Conservation (phyloP, 2,113 vertebrate species). For the Oreochromis tanganicae region DNA sequence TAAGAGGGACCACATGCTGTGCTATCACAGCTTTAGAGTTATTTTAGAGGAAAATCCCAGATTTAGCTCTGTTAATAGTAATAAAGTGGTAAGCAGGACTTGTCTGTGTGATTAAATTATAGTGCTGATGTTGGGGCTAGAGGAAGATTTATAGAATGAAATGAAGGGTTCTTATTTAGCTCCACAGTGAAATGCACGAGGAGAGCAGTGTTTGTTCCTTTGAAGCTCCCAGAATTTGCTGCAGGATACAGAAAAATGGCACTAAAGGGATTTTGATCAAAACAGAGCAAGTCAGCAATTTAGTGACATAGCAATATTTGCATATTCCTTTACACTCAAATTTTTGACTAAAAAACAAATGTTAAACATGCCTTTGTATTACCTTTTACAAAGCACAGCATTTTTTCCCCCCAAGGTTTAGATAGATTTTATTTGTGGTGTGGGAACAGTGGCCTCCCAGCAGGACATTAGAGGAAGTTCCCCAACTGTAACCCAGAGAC, state of each 20-base stretch:
- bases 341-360: not conserved
- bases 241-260: not conserved
- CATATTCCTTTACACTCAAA: not conserved
- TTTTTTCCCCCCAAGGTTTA: not conserved
- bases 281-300: not conserved
- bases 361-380: not conserved
- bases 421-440: not conserved
- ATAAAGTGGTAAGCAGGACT: constrained; percentile 24
- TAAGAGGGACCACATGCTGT: constrained; percentile 38
- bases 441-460: constrained; percentile 52
- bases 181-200: not conserved
- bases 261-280: not conserved
- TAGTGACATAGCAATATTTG: not conserved
- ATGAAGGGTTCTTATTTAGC: not conserved
- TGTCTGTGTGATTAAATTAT: constrained; percentile 3
- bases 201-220: not conserved
- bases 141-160: not conserved
- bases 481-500: constrained; percentile 63
- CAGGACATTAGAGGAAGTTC: constrained; percentile 59
- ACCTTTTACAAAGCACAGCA: not conserved
- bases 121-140: not conserved
- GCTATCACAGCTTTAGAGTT: constrained; percentile 16
- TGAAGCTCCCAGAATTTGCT: not conserved
- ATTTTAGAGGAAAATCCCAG: constrained; percentile 31
- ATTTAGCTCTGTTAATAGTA: constrained; percentile 20